A percentile compares a stretch with the other conserved stretches of the same genome.
Evolutionary conservation across 2,113 vertebrate genomes (phyloP).

Genomic region (Aldabrachelys gigantea): DNA sequence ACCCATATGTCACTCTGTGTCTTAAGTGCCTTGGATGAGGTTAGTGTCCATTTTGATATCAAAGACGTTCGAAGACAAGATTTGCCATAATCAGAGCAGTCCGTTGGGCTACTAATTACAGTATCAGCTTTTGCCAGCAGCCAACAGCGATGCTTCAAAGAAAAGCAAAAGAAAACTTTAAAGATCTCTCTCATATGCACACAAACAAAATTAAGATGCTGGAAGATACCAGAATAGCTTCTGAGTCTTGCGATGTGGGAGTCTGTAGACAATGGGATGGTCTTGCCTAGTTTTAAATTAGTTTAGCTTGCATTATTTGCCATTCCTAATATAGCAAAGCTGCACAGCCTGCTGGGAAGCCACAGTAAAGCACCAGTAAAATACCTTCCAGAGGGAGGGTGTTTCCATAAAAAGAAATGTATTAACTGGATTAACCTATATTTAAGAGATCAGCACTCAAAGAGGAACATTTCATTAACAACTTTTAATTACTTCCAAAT

Average conservation of each 20-base stretch:
- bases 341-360: conserved; percentile 34
- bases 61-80: neutral
- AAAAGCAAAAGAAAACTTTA: neutral
- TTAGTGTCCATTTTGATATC: neutral
- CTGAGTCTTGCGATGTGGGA: neutral
- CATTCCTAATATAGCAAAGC: conserved; percentile 38
- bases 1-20: neutral
- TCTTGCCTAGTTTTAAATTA: conserved; percentile 23
- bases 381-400: conserved; percentile 9
- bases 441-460: conserved; percentile 71
- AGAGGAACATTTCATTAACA: conserved; percentile 72
- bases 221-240: neutral
- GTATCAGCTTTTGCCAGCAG: neutral
- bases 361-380: neutral
- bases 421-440: conserved; percentile 70
- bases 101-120: neutral
- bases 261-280: conserved; percentile 25
- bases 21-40: neutral
- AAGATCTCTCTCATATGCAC: neutral
- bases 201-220: neutral
- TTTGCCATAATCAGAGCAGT: neutral
- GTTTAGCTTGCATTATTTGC: conserved; percentile 33
- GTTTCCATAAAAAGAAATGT: conserved; percentile 61
- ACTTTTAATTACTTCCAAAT: conserved; percentile 80
- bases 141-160: neutral